Base-by-base conservation (phyloP, 2,113 vertebrate species). In the Dunckerocampus dactyliophorus region DNA sequence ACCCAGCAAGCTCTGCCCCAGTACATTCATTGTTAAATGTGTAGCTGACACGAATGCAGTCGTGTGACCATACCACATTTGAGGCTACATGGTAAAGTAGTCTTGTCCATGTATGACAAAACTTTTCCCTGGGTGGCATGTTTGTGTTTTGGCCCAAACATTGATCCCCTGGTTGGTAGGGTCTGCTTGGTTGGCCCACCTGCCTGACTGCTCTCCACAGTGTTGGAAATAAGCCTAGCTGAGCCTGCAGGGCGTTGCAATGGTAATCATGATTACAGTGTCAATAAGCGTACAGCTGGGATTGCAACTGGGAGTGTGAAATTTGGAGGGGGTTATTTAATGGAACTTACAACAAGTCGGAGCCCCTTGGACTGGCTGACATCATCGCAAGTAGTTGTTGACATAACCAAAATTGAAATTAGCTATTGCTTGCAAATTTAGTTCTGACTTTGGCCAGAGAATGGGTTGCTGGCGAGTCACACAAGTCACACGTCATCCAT, bases 131-230 rank as follows among this genome's bases (percentile, higher is more conserved):
- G 21, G 15, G 24, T 59, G 28, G 51, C 47, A 31, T 43, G 19
- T 20, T 43, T 43, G 13, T 70, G 58, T 70, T 73, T 59, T 66
- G 48, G n/a, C 61, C 73, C 61, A 0, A 50, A 61, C 69, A 55
- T 37, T 34, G 16, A 11, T 56, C 53, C 45, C 61, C 46, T 42
- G 39, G 45, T 54, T 43, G 20, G 19, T 48, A 31, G 56, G 19
- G 52, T 69, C 9, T 3, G 22, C 19, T 0, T 61, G 47, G 59
- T 70, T 5, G 52, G 57, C 55, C 42, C 76, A 68, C 73, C 71
- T 69, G 68, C 69, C 73, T 62, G 68, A 75, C 75, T 15, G 66
- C 65, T 69, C 45, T 60, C 42, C 42, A 17, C 22, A 63, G 48
- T 50, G 24, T 39, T 45, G 22, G 17, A 65, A 51, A 61, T 47